These are phyloP conservation scores for Actinernus sp. DNA, from an alignment of 92 coral and sea anemone species.

Conservation along the genomic window DNA sequence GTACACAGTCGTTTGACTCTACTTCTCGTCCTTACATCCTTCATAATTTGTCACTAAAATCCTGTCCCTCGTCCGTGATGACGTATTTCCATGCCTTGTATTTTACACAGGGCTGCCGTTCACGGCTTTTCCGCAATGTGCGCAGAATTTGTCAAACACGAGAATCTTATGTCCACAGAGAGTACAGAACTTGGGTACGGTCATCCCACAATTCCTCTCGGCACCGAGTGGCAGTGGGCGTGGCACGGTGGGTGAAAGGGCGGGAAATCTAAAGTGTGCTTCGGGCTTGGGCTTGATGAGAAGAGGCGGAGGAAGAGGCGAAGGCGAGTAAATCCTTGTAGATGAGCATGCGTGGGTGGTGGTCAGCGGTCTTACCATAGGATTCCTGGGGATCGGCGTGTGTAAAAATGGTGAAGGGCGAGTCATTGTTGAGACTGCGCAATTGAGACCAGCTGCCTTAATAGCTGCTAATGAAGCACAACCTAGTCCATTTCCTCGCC, in stretches of 20 bases:
- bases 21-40: too few species aligned
- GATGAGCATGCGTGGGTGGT: slow-evolving; percentile 71
- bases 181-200: slow-evolving; percentile 79
- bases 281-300: slow-evolving; percentile 80
- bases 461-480: slow-evolving; percentile 2
- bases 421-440: slow-evolving; percentile 51
- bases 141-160: slow-evolving; percentile 88
- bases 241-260: slow-evolving; percentile 33
- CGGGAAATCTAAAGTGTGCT: slow-evolving; percentile 35
- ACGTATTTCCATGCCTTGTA: too few species aligned
- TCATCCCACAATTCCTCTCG: slow-evolving; percentile 50
- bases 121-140: slow-evolving; percentile 79
- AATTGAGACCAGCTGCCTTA: slow-evolving; percentile 53
- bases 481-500: slow-evolving; percentile 6
- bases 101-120: slow-evolving; percentile 13
- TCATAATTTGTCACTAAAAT: too few species aligned
- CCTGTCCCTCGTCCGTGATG: too few species aligned
- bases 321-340: slow-evolving; percentile 69
- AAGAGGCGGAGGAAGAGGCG: slow-evolving; percentile 83
- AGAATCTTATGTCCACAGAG: slow-evolving; percentile 86
- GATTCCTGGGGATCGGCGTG: slow-evolving; percentile 57
- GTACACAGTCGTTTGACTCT: too few species aligned
- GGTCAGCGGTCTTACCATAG: slow-evolving; percentile 59
- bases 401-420: slow-evolving; percentile 72
- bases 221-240: slow-evolving; percentile 21